Percentiles rank a stretch among this genome's conserved stretches.
Conservation (phyloP, 2,113 vertebrate genomes). For the Brienomyrus longianalis region DNA sequence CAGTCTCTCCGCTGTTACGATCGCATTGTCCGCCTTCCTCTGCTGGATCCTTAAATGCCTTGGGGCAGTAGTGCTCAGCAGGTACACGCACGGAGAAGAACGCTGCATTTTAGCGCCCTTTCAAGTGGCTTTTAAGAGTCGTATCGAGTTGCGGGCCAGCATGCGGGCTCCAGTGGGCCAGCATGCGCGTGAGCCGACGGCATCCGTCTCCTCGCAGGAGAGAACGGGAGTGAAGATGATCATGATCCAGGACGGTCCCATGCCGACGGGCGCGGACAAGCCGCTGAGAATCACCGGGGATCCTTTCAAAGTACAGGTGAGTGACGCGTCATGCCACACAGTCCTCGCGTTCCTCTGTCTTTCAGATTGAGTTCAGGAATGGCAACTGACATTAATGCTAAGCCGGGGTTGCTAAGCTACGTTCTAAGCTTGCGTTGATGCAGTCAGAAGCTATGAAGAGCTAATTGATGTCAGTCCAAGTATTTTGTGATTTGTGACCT, state of each 20-base stretch:
- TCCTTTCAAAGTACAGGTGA: constrained; percentile 94
- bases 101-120: background rate
- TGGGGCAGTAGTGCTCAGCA: background rate
- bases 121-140: background rate
- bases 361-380: background rate
- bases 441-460: background rate
- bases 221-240: constrained; percentile 98
- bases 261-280: constrained; percentile 95
- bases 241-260: constrained; percentile 95
- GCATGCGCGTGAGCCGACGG: background rate
- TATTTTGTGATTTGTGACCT: background rate
- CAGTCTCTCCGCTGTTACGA: background rate
- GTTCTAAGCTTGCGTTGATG: background rate
- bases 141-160: background rate
- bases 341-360: background rate
- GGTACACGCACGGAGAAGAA: background rate
- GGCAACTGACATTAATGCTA: background rate
- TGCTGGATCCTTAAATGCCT: background rate
- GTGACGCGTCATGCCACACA: background rate
- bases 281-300: constrained; percentile 95
- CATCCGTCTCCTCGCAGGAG: constrained; percentile 63
- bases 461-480: background rate
- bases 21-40: background rate
- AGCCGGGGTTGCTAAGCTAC: background rate
- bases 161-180: background rate